Evolutionary conservation across 2,113 vertebrate species (phyloP).

Genomic region (Chionomys nivalis): DNA sequence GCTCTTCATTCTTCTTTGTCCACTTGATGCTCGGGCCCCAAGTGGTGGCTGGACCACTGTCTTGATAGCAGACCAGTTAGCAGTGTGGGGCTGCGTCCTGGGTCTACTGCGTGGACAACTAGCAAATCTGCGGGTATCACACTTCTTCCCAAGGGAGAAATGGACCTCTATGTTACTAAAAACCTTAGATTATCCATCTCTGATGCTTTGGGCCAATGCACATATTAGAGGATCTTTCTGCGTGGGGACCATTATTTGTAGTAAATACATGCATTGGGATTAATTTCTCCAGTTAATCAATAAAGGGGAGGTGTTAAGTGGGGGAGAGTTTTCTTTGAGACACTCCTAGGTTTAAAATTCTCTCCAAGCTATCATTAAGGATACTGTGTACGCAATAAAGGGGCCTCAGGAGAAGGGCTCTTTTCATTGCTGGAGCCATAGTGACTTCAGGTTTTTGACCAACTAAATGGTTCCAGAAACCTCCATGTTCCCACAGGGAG

Average conservation of each 20-base stretch:
- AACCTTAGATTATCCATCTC: background rate
- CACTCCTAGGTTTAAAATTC: background rate
- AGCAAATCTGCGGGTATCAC: background rate
- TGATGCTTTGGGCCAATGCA: background rate
- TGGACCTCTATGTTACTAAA: background rate
- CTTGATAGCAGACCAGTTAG: background rate
- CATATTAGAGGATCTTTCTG: background rate
- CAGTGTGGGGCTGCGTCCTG: background rate
- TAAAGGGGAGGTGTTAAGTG: background rate
- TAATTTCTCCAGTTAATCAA: slow-evolving; percentile 12
- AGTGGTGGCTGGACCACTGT: too few relatives aligned
- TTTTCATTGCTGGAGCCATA: background rate
- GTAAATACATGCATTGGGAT: background rate
- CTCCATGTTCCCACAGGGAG: background rate
- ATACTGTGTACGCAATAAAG: background rate
- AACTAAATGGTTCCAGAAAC: background rate
- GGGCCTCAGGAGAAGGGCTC: background rate
- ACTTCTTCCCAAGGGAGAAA: background rate
- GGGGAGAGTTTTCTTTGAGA: background rate
- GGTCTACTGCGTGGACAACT: background rate
- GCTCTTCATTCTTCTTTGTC: background rate
- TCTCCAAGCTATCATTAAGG: background rate
- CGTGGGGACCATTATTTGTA: background rate
- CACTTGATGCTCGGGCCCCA: background rate
- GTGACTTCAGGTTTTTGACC: background rate